Percentiles rank a stretch among this genome's conserved stretches.
Evolutionary conservation across 2,113 vertebrate genomes (phyloP).

Genomic region (Aptenodytes forsteri): DNA sequence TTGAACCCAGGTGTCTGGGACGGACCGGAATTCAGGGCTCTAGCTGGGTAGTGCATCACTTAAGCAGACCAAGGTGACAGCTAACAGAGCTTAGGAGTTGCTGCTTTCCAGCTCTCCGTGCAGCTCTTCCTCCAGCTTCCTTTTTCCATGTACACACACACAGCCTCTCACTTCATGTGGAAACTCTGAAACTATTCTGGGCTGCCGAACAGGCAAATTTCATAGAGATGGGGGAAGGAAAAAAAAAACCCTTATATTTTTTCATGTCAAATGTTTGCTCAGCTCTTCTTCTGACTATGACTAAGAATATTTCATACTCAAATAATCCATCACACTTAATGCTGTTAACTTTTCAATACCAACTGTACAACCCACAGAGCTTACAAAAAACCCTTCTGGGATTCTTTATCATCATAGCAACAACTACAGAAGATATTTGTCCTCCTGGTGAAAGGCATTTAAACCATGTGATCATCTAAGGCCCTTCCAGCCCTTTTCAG

Average conservation of each 20-base stretch:
- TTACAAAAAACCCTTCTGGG: constrained; percentile 18
- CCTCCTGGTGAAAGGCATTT: neutral
- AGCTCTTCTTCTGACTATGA: constrained; percentile 52
- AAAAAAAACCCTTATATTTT: neutral
- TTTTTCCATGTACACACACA: neutral
- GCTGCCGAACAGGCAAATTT: neutral
- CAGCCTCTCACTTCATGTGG: neutral
- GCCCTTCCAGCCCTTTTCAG: neutral
- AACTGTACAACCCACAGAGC: constrained; percentile 8
- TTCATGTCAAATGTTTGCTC: constrained; percentile 24
- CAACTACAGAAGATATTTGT: constrained; percentile 17
- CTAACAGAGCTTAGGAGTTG: neutral
- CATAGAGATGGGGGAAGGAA: neutral
- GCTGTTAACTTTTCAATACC: constrained; percentile 62
- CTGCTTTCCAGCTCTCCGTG: neutral
- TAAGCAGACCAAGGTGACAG: neutral
- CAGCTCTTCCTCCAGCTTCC: neutral
- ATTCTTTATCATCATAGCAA: constrained; percentile 28
- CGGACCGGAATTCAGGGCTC: neutral
- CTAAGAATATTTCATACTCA: constrained; percentile 63
- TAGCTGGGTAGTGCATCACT: neutral
- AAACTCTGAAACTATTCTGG: constrained; percentile 4
- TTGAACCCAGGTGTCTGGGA: neutral
- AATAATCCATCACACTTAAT: constrained; percentile 60
- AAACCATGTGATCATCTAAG: constrained; percentile 1